Evolutionary conservation across 2,113 vertebrate genomes (phyloP), one percentile per base, ranked within the genome.

Genomic region (Alligator sinensis): DNA sequence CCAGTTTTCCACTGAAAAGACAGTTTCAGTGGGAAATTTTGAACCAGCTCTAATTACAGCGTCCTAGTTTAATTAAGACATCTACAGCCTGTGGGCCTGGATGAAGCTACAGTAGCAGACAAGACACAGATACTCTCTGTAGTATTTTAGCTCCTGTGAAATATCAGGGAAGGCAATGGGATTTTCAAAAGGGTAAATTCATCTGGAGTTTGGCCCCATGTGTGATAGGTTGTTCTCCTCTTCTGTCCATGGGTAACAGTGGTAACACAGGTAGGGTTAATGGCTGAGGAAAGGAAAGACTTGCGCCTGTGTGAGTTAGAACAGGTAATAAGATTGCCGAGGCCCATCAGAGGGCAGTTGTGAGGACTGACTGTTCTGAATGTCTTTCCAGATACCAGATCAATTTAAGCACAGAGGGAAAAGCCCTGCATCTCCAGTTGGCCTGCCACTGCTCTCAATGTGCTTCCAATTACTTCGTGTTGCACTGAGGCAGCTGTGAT

Each of bases 271-370:
- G 61, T 4, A 62, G 61, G 61, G 61, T 24, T 11, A 62, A 62
- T 62, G 61, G 61, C 61, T 62, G 61, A 21, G 25, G 61, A 5
- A 24, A 21, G 25, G 24, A 24, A 24, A 11, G 61, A 47, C 47
- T 47, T 47, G 47, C 9, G 47, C 47, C 22, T 62, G 22, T 11
- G 61, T 62, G 61, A 62, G 61, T 19, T 61, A 61, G 24, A 62
- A 24, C 22, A 9, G 11, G 61, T 62, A 62, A 62, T 24, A 5
- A 47, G 64, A 25, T 1, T 2, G n/a, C 59, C 58, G 0, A 0
- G 34, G 70, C 80, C 76, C 22, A 60, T 54, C 25, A 82, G 66
- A 27, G 17, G n/a, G 54, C 6, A 34, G 80, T 63, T 28, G 3
- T 2, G 9, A 25, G 54, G 18, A 19, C 47, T 9, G 22, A 16